Percentiles rank a stretch among this genome's conserved stretches.
Evolutionary conservation across 2,888 invertebrate species (phyloP).

Genomic region (Agrotis segetum): DNA sequence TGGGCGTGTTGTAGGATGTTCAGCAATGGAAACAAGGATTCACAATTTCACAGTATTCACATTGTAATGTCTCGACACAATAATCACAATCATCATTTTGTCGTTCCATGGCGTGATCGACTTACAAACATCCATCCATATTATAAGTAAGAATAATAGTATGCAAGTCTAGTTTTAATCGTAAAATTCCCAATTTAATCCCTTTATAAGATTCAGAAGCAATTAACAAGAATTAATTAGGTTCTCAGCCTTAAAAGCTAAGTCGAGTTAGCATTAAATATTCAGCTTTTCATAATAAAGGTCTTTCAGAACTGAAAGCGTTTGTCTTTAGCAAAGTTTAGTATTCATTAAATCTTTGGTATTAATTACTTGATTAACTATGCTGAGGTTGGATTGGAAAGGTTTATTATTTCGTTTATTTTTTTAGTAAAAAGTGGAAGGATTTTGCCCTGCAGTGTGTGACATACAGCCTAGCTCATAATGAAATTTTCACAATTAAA

Average conservation of each 20-base stretch:
- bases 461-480: too few relatives aligned
- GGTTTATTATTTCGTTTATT: not conserved
- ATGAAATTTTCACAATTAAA: too few relatives aligned
- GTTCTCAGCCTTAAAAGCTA: slow-evolving; percentile 9
- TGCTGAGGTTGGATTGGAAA: not conserved
- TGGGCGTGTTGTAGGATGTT: too few relatives aligned
- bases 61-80: too few relatives aligned
- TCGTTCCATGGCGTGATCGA: too few relatives aligned
- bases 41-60: too few relatives aligned
- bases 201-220: slow-evolving; percentile 9
- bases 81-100: too few relatives aligned
- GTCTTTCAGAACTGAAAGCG: slow-evolving; percentile 32
- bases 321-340: slow-evolving; percentile 38
- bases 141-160: not conserved
- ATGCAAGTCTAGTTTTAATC: not conserved
- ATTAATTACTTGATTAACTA: slow-evolving; percentile 38
- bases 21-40: too few relatives aligned
- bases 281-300: slow-evolving; percentile 26
- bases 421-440: not conserved
- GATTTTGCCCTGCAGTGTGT: too few relatives aligned
- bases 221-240: slow-evolving; percentile 37
- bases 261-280: slow-evolving; percentile 26
- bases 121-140: too few relatives aligned
- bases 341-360: slow-evolving; percentile 34
- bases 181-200: slow-evolving; percentile 2